Percentiles rank a stretch among this genome's conserved stretches.
These are phyloP conservation scores for Lanius ludovicianus DNA, from an alignment of 2,113 vertebrate genomes.

Conservation along the genomic window DNA sequence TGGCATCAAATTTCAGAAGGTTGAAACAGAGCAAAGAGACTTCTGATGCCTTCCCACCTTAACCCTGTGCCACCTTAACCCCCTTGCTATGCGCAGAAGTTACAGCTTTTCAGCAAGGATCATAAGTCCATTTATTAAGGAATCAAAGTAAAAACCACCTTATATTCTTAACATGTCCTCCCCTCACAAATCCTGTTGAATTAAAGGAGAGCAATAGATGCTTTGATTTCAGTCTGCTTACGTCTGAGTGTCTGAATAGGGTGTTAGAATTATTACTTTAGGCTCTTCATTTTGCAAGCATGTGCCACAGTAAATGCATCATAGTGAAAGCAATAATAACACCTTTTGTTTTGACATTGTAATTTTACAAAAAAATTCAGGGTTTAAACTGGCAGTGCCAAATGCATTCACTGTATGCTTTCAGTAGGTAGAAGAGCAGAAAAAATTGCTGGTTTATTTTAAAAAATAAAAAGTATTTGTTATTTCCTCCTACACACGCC, in stretches of 20 bases:
- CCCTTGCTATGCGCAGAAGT: neutral
- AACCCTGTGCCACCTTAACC: conserved; percentile 31
- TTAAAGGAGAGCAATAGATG: neutral
- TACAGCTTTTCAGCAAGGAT: neutral
- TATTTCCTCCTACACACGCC: neutral
- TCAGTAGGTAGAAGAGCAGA: neutral
- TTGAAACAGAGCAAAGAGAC: conserved; percentile 21
- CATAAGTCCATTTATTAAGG: conserved; percentile 30
- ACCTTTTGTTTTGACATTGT: neutral
- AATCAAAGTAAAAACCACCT: conserved; percentile 50
- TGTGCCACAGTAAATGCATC: neutral
- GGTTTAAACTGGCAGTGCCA: neutral
- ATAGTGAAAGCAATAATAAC: neutral
- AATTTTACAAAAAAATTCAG: neutral
- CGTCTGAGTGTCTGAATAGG: neutral
- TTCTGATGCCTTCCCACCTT: conserved; percentile 17
- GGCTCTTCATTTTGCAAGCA: neutral
- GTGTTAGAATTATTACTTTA: conserved; percentile 17
- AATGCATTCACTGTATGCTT: neutral
- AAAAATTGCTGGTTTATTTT: neutral
- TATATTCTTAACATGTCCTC: neutral
- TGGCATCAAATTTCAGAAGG: conserved; percentile 66
- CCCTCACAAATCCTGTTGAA: conserved; percentile 37
- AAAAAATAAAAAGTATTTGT: neutral
- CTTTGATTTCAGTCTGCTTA: conserved; percentile 51